Percentiles rank a stretch among this genome's conserved stretches.
Conservation (phyloP, 2,797 vertebrate species). For the Bradypus variegatus region DNA sequence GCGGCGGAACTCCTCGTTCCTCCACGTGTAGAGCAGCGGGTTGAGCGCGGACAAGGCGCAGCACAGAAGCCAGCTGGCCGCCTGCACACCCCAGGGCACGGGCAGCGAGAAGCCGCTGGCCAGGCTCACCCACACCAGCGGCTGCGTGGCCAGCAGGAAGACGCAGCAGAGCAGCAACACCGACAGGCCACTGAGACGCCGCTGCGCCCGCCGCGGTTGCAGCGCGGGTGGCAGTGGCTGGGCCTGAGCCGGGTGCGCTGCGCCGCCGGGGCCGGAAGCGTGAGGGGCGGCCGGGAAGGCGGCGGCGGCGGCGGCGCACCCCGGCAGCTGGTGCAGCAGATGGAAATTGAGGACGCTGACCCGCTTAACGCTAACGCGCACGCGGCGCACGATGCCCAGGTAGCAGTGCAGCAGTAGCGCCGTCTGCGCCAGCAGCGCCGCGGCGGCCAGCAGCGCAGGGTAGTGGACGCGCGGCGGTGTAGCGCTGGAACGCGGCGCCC, state of each 20-base stretch:
- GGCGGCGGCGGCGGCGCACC: slow-evolving; percentile 69
- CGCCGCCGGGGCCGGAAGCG: slow-evolving; percentile 66
- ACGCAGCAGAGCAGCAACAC: slow-evolving; percentile 82
- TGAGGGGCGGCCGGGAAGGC: slow-evolving; percentile 66
- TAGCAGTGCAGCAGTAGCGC: slow-evolving; percentile 82
- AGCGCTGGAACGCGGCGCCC: slow-evolving; percentile 60
- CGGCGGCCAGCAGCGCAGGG: slow-evolving; percentile 74
- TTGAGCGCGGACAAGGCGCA: slow-evolving; percentile 82
- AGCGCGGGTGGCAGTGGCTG: slow-evolving; percentile 70
- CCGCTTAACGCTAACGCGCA: slow-evolving; percentile 83
- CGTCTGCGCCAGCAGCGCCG: slow-evolving; percentile 80
- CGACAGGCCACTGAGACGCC: slow-evolving; percentile 80
- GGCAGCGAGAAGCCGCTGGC: slow-evolving; percentile 75
- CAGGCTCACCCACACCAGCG: slow-evolving; percentile 80
- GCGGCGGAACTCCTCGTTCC: slow-evolving; percentile 85
- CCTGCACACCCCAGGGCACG: slow-evolving; percentile 76
- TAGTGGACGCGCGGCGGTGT: slow-evolving; percentile 67
- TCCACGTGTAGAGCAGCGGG: slow-evolving; percentile 86
- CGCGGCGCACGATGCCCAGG: slow-evolving; percentile 83
- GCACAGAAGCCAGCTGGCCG: slow-evolving; percentile 81
- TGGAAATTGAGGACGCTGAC: slow-evolving; percentile 87
- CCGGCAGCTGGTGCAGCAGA: slow-evolving; percentile 83
- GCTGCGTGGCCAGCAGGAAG: slow-evolving; percentile 82
- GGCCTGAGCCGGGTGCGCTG: slow-evolving; percentile 69
- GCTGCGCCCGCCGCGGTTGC: slow-evolving; percentile 74